Percentiles rank a stretch among this genome's conserved stretches.
phyloP scores from a whole-genome alignment of 2,888 invertebrate species.

The Belgica antarctica region DNA sequence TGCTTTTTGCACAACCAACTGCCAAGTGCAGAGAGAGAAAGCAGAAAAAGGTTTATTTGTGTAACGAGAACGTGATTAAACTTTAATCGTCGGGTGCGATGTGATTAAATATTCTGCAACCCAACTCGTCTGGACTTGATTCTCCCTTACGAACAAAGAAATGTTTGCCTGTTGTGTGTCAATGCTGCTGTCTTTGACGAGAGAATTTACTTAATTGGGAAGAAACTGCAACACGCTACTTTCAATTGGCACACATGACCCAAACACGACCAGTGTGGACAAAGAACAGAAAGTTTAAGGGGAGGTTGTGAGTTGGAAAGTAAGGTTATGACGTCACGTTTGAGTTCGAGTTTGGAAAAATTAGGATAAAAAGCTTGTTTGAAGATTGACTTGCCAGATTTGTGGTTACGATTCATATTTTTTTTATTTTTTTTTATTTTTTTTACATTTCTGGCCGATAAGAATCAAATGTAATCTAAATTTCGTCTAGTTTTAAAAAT shows the following conservation, averaged over 20 bases:
- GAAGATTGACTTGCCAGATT: too few species aligned
- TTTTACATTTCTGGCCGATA: too few species aligned
- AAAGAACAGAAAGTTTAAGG: background rate
- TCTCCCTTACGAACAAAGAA: too few species aligned
- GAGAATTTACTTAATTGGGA: slow-evolving; percentile 42
- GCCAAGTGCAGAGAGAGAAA: slow-evolving; percentile 11
- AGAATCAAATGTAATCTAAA: too few species aligned
- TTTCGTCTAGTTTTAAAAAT: too few species aligned
- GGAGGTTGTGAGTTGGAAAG: background rate
- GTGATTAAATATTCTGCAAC: slow-evolving; percentile 21
- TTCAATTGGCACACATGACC: background rate
- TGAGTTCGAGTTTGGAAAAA: background rate
- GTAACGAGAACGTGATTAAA: slow-evolving; percentile 43
- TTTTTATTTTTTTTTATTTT: too few species aligned
- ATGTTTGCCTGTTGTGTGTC: too few species aligned
- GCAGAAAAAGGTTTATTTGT: slow-evolving; percentile 40
- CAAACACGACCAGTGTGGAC: slow-evolving; percentile 13
- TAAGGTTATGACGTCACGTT: background rate
- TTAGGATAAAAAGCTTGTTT: background rate
- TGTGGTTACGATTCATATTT: too few species aligned
- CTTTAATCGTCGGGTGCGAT: slow-evolving; percentile 35
- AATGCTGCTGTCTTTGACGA: background rate
- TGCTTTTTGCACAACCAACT: background rate
- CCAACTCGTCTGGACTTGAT: slow-evolving; percentile 34
- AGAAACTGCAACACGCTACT: slow-evolving; percentile 30